Evolutionary conservation across 1,140 invertebrate species (phyloP).

Genomic region (Daktulosphaira vitifoliae): DNA sequence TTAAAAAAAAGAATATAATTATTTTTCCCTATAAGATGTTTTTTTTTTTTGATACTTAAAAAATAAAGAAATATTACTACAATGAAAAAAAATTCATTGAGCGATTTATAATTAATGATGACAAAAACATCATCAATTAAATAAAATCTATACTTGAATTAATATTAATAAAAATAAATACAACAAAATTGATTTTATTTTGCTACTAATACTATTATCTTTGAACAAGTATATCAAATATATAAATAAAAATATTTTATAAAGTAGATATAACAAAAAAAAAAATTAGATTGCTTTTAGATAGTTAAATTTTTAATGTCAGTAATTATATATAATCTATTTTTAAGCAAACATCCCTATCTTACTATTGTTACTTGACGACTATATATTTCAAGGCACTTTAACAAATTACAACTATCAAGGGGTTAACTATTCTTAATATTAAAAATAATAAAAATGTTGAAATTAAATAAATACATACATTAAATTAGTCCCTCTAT

Average conservation of each 20-base stretch:
- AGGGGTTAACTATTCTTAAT: conserved; percentile 21
- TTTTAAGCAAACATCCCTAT: conserved; percentile 24
- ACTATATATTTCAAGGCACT: conserved; percentile 31
- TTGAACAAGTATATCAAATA: too few species aligned
- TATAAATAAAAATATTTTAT: too few species aligned
- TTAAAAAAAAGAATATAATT: conserved; percentile 24
- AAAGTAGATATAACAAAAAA: too few species aligned
- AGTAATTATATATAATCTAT: conserved; percentile 21
- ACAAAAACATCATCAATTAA: conserved; percentile 4
- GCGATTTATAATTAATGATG: conserved; percentile 16
- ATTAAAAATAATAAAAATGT: conserved; percentile 27
- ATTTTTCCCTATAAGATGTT: conserved; percentile 1
- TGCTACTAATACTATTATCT: too few species aligned
- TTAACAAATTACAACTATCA: conserved; percentile 29
- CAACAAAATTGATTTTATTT: too few species aligned
- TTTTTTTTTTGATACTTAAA: background rate
- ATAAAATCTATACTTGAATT: conserved; percentile 2
- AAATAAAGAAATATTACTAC: background rate
- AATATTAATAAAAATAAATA: too few species aligned
- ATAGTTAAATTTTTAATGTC: too few species aligned
- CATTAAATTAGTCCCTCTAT: conserved; percentile 26
- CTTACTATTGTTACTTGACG: conserved; percentile 22
- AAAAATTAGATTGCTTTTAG: too few species aligned
- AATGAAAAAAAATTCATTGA: background rate
- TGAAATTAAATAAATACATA: conserved; percentile 7